phyloP scores from a whole-genome alignment of 2,888 invertebrate species.

The Smittia sp. region DNA sequence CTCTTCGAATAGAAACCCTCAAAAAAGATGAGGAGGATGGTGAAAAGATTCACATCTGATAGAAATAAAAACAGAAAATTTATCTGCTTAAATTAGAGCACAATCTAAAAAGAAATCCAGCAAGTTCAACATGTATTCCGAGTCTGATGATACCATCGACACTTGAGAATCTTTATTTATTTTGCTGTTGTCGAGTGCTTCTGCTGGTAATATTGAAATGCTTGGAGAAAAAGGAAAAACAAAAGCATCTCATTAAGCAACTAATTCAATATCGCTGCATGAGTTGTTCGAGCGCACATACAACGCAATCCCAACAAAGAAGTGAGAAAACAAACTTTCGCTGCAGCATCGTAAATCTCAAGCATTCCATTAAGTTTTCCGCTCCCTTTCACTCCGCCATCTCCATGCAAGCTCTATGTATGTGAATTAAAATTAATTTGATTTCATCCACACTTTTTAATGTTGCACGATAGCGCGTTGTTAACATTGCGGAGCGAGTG shows the following conservation, averaged over 20 bases:
- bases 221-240: constrained; percentile 11
- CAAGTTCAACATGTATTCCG: constrained; percentile 20
- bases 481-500: background rate
- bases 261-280: constrained; percentile 31
- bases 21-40: background rate
- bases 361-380: constrained; percentile 29
- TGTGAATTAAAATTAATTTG: constrained; percentile 41
- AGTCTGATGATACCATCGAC: constrained; percentile 11
- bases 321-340: background rate
- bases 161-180: constrained; percentile 10
- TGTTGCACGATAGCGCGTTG: constrained; percentile 28
- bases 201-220: constrained; percentile 4
- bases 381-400: background rate
- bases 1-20: background rate
- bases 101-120: constrained; percentile 9
- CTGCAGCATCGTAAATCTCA: constrained; percentile 20
- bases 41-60: background rate
- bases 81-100: constrained; percentile 29
- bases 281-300: background rate
- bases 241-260: constrained; percentile 39
- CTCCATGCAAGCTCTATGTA: constrained; percentile 10
- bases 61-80: constrained; percentile 24
- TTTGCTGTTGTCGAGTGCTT: constrained; percentile 5
- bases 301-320: constrained; percentile 4
- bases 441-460: constrained; percentile 32